Evolutionary conservation across 2,113 vertebrate species (phyloP), one percentile per base, ranked within the genome.

Genomic region (Siniperca chuatsi): DNA sequence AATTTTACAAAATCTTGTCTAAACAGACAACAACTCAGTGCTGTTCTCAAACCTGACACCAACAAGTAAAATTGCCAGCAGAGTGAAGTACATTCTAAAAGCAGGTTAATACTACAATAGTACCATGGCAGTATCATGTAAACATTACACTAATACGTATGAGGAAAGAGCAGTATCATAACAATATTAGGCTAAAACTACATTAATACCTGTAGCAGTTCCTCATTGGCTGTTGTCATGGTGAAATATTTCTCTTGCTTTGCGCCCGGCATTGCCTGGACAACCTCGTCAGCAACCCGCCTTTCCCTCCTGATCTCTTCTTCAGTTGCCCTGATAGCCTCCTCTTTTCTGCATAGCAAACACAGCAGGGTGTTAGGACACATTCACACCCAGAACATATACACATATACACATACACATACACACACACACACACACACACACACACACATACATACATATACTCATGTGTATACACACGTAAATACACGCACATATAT

Each of bases 151-250:
- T 40, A 21, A 61, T 67, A 29, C 12, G 25, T 25, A n/a, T 5
- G 8, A 21, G 11, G 5, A 11, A 57, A 70, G 9, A 69, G 57
- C 50, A 65, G 58, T 4, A 8, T 1, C 9, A 23, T 11, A 10
- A 54, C 18, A 72, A 35, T 8, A 73, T 33, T 10, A 54, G 5
- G 33, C 1, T 50, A 18, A 29, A 50, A 44, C 25, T 54, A 0
- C 13, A 66, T 23, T 2, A 96, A 1, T 58, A 98, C 98, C 97
- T 98, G 97, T 5, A 97, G 93, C 6, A 98, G 94, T 35, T 98
- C 96, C 90, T 99, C 97, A 85, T 99, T 99, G 90, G 90, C 80
- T 64, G 91, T 82, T 79, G 97, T 98, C 96, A 97, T 97, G 67
- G 96, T 96, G 83, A 96, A 92, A 40, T 98, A 99, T 75, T 97